These are phyloP conservation scores for Tyto alba DNA, from an alignment of 2,113 vertebrate species.

Conservation along the genomic window DNA sequence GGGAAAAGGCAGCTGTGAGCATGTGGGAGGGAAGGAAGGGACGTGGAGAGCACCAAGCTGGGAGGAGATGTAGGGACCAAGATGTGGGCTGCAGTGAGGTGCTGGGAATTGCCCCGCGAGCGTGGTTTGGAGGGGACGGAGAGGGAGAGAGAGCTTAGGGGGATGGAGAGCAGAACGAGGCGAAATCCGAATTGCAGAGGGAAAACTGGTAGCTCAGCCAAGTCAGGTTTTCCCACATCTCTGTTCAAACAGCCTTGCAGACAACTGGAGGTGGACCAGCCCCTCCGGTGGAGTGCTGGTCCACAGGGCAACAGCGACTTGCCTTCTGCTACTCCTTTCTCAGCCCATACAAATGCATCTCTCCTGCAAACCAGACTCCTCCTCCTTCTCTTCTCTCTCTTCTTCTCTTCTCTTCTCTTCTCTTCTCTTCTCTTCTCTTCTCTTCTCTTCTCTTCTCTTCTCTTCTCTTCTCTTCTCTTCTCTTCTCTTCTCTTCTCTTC, in stretches of 20 bases:
- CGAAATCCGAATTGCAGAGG: rapidly evolving
- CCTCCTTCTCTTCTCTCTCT: too few species aligned
- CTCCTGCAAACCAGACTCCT: neutral
- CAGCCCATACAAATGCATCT: neutral
- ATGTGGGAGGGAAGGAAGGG: neutral
- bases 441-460: too few species aligned
- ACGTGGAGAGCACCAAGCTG: neutral
- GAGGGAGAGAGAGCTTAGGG: neutral
- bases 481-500: too few species aligned
- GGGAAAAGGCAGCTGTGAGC: neutral
- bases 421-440: too few species aligned
- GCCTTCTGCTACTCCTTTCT: neutral
- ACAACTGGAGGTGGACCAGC: neutral
- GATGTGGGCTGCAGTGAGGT: neutral
- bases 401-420: too few species aligned
- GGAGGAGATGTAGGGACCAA: neutral
- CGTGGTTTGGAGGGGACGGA: neutral
- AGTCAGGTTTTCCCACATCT: neutral
- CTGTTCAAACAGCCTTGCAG: neutral
- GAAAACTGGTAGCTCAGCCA: neutral
- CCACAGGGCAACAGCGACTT: neutral
- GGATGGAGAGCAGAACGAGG: neutral
- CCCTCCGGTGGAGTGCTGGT: neutral
- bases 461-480: too few species aligned
- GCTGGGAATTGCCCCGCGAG: neutral